phyloP scores from a whole-genome alignment of 2,888 invertebrate species.

The Cantharis nigra region DNA sequence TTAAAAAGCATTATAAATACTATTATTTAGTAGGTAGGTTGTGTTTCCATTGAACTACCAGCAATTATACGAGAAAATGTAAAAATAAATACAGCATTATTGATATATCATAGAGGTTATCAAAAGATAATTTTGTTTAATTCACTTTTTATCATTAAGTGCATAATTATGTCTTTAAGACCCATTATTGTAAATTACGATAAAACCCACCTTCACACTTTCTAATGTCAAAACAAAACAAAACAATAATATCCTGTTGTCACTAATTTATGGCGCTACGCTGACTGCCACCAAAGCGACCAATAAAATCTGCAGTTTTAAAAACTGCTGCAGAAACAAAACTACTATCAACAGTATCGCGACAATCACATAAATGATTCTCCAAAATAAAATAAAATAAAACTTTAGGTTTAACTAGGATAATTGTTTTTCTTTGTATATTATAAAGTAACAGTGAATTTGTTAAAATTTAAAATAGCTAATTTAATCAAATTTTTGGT shows the following conservation, averaged over 20 bases:
- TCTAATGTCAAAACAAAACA: background rate
- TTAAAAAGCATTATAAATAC: background rate
- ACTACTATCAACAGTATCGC: too few species aligned
- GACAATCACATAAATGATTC: too few species aligned
- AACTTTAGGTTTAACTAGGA: too few species aligned
- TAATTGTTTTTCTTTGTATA: too few species aligned
- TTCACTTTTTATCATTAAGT: background rate
- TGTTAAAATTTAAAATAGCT: too few species aligned
- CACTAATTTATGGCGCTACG: background rate
- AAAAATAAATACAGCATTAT: background rate
- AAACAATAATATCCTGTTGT: background rate
- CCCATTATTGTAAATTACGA: background rate
- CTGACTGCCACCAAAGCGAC: too few species aligned
- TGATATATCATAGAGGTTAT: background rate
- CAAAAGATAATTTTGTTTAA: background rate
- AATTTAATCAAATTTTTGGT: too few species aligned
- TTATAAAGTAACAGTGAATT: too few species aligned
- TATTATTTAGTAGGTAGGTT: background rate
- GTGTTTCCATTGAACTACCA: background rate
- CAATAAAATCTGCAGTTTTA: too few species aligned
- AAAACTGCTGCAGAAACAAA: too few species aligned
- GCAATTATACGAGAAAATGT: background rate
- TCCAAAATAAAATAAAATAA: too few species aligned
- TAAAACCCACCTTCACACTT: background rate
- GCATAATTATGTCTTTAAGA: background rate